These are phyloP conservation scores for Haliaeetus leucogaster DNA, from an alignment of 2,113 vertebrate species.

Conservation along the genomic window DNA sequence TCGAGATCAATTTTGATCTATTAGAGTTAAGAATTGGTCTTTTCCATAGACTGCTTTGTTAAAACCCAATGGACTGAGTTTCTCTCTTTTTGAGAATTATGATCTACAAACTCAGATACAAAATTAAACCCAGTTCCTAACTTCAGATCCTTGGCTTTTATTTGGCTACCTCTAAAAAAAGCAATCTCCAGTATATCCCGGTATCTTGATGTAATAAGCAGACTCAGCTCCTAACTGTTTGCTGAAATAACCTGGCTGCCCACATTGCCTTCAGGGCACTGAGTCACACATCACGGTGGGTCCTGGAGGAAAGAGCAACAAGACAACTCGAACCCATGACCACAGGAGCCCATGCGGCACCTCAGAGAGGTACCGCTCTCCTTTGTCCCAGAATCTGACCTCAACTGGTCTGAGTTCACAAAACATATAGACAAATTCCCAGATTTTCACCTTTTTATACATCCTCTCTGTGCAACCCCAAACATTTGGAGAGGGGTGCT, in stretches of 20 bases:
- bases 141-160: background rate
- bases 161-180: background rate
- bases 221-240: background rate
- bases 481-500: background rate
- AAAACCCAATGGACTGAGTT: background rate
- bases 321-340: accelerated
- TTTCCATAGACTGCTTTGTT: background rate
- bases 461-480: background rate
- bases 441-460: background rate
- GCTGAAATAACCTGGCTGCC: background rate
- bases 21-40: background rate
- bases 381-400: background rate
- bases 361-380: background rate
- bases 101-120: background rate
- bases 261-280: background rate
- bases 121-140: background rate
- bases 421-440: background rate
- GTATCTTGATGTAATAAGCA: background rate
- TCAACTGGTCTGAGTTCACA: background rate
- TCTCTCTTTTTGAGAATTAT: background rate
- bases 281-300: accelerated
- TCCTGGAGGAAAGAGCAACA: background rate
- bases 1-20: background rate
- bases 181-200: background rate
- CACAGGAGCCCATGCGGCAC: accelerated